Base-by-base conservation (phyloP, 2,113 vertebrate genomes). In the Butorides virescens region DNA sequence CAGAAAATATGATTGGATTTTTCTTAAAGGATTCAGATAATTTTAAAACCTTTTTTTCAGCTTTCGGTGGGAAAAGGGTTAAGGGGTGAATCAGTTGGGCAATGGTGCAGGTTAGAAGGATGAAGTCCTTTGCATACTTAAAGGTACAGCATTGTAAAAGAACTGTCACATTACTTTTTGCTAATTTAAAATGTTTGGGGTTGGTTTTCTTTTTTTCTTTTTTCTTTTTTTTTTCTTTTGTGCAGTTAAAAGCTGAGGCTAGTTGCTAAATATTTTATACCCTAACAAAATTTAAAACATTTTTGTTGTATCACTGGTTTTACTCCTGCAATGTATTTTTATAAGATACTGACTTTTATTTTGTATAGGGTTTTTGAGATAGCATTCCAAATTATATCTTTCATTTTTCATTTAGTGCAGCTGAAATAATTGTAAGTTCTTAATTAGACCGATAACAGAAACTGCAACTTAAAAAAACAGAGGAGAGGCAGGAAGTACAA, bases 61-160 rank as follows among this genome's bases (percentile, higher is more conserved):
- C 36, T 88, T 95, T 73, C 50, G 79, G 36, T 76, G 63, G 56
- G 74, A 78, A 83, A 72, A 93, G 25, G 81, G 42, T 76, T 88
- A 32, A 75, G 26, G 29, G 29, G 30, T 86, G 68, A 93, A 59
- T 89, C 68, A 68, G 37, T 72, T 76, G 46, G 50, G 82, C 90
- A 89, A 75, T 67, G 58, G 63, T 92, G 86, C 66, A 76, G 55
- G 7, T 81, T 61, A 90, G 84, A 93, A 87, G 88, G 96, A 86
- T 96, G 94, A 97, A 96, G 95, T 97, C 95, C 88, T 97, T 97
- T 96, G 86, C 88, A 75, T 95, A 75, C 77, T 91, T 91, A 95
- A 95, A 96, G 88, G 87, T 94, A 95, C 94, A 94, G 92, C 70
- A 14, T 44, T 92, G 70, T 74, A 66, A 80, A 95, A 96, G 52